These are phyloP conservation scores for Dicycla oo DNA, from an alignment of 2,888 invertebrate species.

Conservation along the genomic window DNA sequence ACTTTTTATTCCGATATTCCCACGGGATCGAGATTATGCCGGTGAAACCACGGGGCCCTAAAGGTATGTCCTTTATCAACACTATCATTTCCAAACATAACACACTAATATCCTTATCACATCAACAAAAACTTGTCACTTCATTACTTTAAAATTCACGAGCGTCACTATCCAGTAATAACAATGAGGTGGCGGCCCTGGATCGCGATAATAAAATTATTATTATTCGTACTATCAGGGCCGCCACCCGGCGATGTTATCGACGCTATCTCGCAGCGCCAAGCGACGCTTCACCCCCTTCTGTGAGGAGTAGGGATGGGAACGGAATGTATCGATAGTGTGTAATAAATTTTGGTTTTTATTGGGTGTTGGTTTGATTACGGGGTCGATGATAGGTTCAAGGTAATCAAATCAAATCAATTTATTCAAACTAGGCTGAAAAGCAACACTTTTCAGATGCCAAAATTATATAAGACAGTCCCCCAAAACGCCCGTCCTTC, in stretches of 20 bases:
- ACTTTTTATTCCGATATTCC: too few species aligned
- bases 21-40: too few species aligned
- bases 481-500: too few species aligned
- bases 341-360: slow-evolving; percentile 33
- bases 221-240: slow-evolving; percentile 89
- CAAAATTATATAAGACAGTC: too few species aligned
- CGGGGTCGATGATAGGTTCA: not conserved
- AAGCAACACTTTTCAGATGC: too few species aligned
- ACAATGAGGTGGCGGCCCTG: slow-evolving; percentile 79
- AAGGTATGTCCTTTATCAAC: too few species aligned
- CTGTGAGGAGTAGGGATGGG: slow-evolving; percentile 73
- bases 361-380: slow-evolving; percentile 23
- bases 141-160: slow-evolving; percentile 58
- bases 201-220: slow-evolving; percentile 89
- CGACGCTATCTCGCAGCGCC: slow-evolving; percentile 88
- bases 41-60: too few species aligned
- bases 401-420: too few species aligned
- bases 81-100: not conserved
- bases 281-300: slow-evolving; percentile 89
- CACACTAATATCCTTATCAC: slow-evolving; percentile 15
- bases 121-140: slow-evolving; percentile 49
- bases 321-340: slow-evolving; percentile 65
- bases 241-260: slow-evolving; percentile 88
- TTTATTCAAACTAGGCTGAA: too few species aligned
- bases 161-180: slow-evolving; percentile 62